Evolutionary conservation across 2,797 vertebrate genomes (phyloP).

Genomic region (Syndactyla subalaris): DNA sequence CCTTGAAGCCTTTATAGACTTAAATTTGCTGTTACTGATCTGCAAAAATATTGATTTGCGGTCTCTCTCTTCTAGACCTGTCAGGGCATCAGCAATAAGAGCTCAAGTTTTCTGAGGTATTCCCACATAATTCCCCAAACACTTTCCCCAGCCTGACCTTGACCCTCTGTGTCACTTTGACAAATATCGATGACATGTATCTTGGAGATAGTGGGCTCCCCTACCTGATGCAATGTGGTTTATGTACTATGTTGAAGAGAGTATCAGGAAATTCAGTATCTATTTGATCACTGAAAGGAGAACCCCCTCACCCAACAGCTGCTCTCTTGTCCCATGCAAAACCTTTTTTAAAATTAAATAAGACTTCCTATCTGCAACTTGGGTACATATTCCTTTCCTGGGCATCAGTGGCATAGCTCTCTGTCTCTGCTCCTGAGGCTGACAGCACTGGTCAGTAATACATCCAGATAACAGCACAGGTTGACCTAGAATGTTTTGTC

Average conservation of each 20-base stretch:
- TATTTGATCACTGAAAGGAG: neutral
- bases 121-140: slow-evolving; percentile 66
- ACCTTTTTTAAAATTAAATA: neutral
- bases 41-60: slow-evolving; percentile 80
- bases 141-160: slow-evolving; percentile 77
- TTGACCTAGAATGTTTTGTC: neutral
- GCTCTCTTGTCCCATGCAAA: neutral
- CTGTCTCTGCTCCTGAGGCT: neutral
- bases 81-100: slow-evolving; percentile 80
- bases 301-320: neutral
- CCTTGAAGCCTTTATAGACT: slow-evolving; percentile 74
- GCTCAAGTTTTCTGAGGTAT: slow-evolving; percentile 78
- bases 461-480: neutral
- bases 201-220: neutral
- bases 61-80: slow-evolving; percentile 78
- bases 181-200: neutral
- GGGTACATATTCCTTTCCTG: neutral
- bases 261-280: neutral
- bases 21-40: slow-evolving; percentile 61
- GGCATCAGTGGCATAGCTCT: neutral
- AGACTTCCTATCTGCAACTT: neutral
- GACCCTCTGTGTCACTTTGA: slow-evolving; percentile 60
- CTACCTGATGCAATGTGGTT: neutral
- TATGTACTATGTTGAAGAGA: neutral
- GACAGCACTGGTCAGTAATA: neutral